phyloP scores from a whole-genome alignment of 2,888 invertebrate species.

The Oscheius onirici region DNA sequence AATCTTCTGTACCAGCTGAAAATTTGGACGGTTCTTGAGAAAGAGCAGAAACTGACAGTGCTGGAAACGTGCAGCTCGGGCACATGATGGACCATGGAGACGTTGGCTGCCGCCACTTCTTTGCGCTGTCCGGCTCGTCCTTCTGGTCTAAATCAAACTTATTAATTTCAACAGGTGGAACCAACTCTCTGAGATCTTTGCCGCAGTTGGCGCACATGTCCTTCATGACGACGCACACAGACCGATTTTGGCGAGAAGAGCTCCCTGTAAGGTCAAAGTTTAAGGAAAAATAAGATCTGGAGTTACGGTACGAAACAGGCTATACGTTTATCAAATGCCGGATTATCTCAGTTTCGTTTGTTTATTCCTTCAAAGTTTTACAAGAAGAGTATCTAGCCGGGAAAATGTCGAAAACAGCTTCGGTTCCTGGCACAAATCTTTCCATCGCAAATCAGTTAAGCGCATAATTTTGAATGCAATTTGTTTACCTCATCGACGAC shows the following conservation, averaged over 20 bases:
- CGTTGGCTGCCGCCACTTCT: constrained; percentile 79
- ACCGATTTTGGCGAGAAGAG: constrained; percentile 38
- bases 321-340: no score
- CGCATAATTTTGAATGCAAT: no score
- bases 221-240: constrained; percentile 84
- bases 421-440: no score
- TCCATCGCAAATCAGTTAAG: no score
- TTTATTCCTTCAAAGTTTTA: no score
- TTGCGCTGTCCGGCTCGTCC: constrained; percentile 72
- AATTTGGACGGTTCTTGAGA: not conserved
- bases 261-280: no score
- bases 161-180: not conserved
- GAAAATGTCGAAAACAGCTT: no score
- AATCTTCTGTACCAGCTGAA: constrained; percentile 85
- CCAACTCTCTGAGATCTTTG: constrained; percentile 83
- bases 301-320: no score
- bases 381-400: no score
- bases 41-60: constrained; percentile 74
- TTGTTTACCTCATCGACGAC: constrained; percentile 29
- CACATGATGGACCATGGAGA: constrained; percentile 96
- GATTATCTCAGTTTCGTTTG: no score
- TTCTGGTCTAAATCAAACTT: constrained; percentile 56
- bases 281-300: no score
- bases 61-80: constrained; percentile 91
- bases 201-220: constrained; percentile 99